phyloP scores from a whole-genome alignment of 2,888 invertebrate species.

The Bimastos eiseni region DNA sequence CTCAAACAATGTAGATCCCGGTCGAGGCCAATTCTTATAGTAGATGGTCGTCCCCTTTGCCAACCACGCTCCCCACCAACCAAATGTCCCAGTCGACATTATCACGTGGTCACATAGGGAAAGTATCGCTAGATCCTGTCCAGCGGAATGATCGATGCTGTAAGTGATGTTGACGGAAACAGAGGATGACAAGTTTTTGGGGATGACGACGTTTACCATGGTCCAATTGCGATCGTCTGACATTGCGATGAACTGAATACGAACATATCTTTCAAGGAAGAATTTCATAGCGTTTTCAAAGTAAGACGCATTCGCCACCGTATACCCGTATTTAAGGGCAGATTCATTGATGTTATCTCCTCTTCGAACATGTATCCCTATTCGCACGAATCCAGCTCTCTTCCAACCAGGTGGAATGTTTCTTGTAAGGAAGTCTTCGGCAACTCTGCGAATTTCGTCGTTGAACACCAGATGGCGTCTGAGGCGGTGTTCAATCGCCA shows the following conservation, averaged over 20 bases:
- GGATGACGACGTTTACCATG: slow-evolving; percentile 43
- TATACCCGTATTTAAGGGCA: slow-evolving; percentile 55
- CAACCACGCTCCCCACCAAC: slow-evolving; percentile 28
- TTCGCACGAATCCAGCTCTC: slow-evolving; percentile 42
- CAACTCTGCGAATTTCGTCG: slow-evolving; percentile 42
- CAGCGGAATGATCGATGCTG: slow-evolving; percentile 52
- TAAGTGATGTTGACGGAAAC: slow-evolving; percentile 34
- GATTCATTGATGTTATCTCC: slow-evolving; percentile 57
- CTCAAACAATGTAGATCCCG: not conserved
- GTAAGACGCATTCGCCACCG: slow-evolving; percentile 56
- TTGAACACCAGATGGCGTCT: slow-evolving; percentile 40
- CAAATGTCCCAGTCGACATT: slow-evolving; percentile 28
- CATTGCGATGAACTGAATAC: slow-evolving; percentile 58
- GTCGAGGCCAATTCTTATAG: slow-evolving; percentile 22
- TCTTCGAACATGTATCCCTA: slow-evolving; percentile 61
- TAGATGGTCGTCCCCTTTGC: slow-evolving; percentile 28
- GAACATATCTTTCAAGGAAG: slow-evolving; percentile 46
- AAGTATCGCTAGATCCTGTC: slow-evolving; percentile 50
- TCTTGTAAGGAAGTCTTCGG: slow-evolving; percentile 42
- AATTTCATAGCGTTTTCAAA: slow-evolving; percentile 55
- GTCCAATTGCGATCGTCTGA: slow-evolving; percentile 60
- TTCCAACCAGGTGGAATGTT: slow-evolving; percentile 43
- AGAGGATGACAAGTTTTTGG: slow-evolving; percentile 42
- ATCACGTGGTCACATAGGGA: slow-evolving; percentile 26
- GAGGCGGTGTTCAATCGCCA: not conserved